Evolutionary conservation across 30 jellyfish, hydroid and myxozoan species (phyloP).

Genomic region (Aurelia coerulea): DNA sequence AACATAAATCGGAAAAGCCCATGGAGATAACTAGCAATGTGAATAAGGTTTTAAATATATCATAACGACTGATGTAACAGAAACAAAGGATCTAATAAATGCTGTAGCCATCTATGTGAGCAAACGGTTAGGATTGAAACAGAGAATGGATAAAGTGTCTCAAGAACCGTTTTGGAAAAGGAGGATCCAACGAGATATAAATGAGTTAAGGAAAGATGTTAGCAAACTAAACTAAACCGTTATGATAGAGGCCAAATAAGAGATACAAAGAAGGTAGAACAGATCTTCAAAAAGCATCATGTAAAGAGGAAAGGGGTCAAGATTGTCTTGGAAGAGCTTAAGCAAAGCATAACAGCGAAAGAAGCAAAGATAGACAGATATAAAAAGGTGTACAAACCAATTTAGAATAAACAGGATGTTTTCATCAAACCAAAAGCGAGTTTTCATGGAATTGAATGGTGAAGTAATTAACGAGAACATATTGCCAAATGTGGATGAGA

Average conservation of each 20-base stretch:
- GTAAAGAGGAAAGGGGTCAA: slow-evolving; percentile 35
- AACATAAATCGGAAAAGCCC: slow-evolving; percentile 6
- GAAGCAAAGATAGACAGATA: slow-evolving; percentile 51
- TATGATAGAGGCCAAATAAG: background rate
- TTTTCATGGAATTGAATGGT: slow-evolving; percentile 32
- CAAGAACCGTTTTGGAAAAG: slow-evolving; percentile 8
- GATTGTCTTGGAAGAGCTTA: slow-evolving; percentile 29
- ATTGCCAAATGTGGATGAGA: slow-evolving; percentile 26
- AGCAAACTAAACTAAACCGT: too few species aligned
- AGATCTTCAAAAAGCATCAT: slow-evolving; percentile 18
- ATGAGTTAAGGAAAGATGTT: background rate
- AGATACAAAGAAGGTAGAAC: slow-evolving; percentile 27
- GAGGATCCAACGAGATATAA: slow-evolving; percentile 35
- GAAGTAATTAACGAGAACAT: slow-evolving; percentile 3
- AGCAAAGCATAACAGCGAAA: background rate
- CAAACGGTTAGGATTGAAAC: slow-evolving; percentile 24
- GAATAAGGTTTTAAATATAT: slow-evolving; percentile 26
- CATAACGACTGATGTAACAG: slow-evolving; percentile 1
- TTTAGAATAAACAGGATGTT: slow-evolving; percentile 33
- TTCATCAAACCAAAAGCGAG: slow-evolving; percentile 23
- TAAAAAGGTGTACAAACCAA: slow-evolving; percentile 26
- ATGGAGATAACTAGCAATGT: slow-evolving; percentile 31
- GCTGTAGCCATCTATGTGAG: background rate
- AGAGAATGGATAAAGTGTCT: background rate
- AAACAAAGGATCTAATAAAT: too few species aligned